These are phyloP conservation scores for Diabrotica undecimpunctata DNA, from an alignment of 1,140 invertebrate species.

Conservation along the genomic window DNA sequence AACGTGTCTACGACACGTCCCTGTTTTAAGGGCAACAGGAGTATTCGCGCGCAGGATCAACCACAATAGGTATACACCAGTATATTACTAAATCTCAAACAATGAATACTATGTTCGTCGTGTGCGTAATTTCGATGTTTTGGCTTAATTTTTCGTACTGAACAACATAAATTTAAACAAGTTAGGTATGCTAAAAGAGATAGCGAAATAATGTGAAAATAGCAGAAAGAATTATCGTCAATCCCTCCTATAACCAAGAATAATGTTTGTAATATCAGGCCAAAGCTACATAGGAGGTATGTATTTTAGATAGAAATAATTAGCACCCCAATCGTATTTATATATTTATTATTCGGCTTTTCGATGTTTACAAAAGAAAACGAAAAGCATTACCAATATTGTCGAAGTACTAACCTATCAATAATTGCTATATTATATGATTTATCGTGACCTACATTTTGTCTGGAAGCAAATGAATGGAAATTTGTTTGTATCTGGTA, in stretches of 20 bases:
- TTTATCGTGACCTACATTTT: too few species aligned
- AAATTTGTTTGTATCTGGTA: too few species aligned
- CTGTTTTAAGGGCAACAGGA: constrained; percentile 5
- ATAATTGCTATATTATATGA: background rate
- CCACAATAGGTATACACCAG: background rate
- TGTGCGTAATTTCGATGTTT: background rate
- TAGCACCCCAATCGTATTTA: background rate
- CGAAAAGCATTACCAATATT: background rate
- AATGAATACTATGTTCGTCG: background rate
- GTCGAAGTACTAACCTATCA: background rate
- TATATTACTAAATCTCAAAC: background rate
- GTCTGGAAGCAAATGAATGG: too few species aligned
- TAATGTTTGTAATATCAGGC: constrained; percentile 5
- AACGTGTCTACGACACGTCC: too few species aligned
- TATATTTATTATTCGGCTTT: background rate
- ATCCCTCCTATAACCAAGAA: background rate
- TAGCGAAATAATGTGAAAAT: background rate
- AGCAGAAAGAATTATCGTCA: background rate
- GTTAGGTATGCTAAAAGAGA: background rate
- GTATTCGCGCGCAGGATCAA: background rate
- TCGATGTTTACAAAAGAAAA: background rate
- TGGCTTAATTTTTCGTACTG: background rate
- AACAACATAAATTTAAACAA: background rate
- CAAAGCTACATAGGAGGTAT: constrained; percentile 8
- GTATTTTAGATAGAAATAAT: background rate